Evolutionary conservation across 2,113 vertebrate species (phyloP).

Genomic region (Macquaria australasica): DNA sequence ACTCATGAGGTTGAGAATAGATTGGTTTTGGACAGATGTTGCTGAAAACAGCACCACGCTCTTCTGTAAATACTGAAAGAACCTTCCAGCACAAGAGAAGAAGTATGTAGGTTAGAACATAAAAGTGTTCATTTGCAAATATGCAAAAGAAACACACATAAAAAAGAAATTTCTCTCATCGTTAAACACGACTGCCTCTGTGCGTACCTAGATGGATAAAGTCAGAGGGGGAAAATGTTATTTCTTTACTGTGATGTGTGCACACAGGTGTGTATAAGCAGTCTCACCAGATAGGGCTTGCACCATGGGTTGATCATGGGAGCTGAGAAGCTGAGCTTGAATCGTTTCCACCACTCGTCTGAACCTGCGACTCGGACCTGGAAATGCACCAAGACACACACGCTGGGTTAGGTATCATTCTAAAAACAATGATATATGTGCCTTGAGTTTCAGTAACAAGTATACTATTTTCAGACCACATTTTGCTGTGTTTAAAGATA

Average conservation of each 20-base stretch:
- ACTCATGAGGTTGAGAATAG: background rate
- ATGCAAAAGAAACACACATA: background rate
- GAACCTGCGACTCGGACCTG: conserved; percentile 95
- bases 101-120: background rate
- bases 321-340: conserved; percentile 93
- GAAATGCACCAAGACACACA: background rate
- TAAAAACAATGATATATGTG: background rate
- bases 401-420: background rate
- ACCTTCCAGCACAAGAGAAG: background rate
- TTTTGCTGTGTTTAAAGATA: background rate
- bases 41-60: background rate
- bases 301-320: conserved; percentile 92
- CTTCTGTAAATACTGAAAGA: background rate
- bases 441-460: background rate
- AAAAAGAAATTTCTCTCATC: too few relatives aligned
- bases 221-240: background rate
- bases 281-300: conserved; percentile 91
- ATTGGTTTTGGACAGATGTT: background rate
- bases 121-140: background rate
- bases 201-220: background rate
- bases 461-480: background rate
- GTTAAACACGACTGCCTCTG: background rate
- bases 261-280: conserved; percentile 30
- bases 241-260: background rate
- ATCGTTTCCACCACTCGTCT: conserved; percentile 95